Base-by-base conservation (phyloP, 2,113 vertebrate species). In the Apteryx mantelli region DNA sequence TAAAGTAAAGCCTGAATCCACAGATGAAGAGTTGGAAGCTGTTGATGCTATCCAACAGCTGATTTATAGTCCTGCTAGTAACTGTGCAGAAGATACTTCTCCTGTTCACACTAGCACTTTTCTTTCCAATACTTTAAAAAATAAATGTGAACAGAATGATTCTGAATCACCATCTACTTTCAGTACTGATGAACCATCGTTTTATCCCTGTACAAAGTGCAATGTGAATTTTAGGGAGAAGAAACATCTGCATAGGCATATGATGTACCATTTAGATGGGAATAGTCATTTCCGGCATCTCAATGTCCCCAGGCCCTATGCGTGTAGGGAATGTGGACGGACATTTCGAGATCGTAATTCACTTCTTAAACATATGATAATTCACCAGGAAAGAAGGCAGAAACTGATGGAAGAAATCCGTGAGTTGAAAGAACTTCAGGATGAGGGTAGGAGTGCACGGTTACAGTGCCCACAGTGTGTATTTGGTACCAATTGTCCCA, bases 261-360 rank as follows among this genome's bases (percentile, higher is more conserved):
- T 99, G 99, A 99, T 99, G 99, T 99, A 99, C 98, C 99, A 99
- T 98, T 99, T 99, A 98, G 99, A 99, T 96, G 98, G 98, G 94
- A 99, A 99, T 97, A 99, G 99, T 98, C 99, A 99, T 98, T 98
- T 99, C 97, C 98, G 98, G 42, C 98, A 99, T 94, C 98, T 98
- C 97, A 98, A 98, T 97, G 98, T 98, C 94, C 98, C 99, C 53
- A 98, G 98, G 95, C 98, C 99, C 93, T 99, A 99, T 97, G 98
- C 99, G 70, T 99, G 99, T 98, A 98, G 98, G 96, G 99, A 99
- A 97, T 99, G 99, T 94, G 99, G 99, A 97, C 98, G 99, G 98
- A 98, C 99, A 81, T 99, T 99, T 98, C 98, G 99, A 96, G 99
- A 99, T 97, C 98, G 98, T 87, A 98, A 98, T 94, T 99, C 99